Base-by-base conservation (phyloP, 2,113 vertebrate genomes). In the Cynoglossus semilaevis region DNA sequence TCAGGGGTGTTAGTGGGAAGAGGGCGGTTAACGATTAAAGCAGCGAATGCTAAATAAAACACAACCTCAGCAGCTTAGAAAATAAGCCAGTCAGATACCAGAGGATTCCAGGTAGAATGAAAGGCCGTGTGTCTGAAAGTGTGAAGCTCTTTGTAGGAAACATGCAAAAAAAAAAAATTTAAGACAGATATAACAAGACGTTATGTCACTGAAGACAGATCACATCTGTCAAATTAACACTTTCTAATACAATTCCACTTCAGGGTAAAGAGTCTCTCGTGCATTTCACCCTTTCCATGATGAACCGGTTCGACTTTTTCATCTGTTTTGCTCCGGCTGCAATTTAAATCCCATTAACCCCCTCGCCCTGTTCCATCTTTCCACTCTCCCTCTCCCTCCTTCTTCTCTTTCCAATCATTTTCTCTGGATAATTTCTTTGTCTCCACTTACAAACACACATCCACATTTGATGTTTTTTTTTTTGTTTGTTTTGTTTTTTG, bases 11-110 rank as follows among this genome's bases (percentile, higher is more conserved):
- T 38, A n/a, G 67, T 2, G 48, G 67, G 59, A 79, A 72, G 67
- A 71, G 36, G 52, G 63, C 37, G 70, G 82, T 85, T 80, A 81
- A 76, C 37, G 70, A 83, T 85, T 80, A 81, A 76, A 76, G 73
- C 68, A 22, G 29, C 37, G 62, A 83, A 53, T n/a, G 38, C 65
- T 73, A 49, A 81, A 85, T 81, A 69, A 77, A 88, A 79, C 67
- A 72, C 74, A 77, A 55, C 68, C 82, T 68, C 58, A 77, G 36
- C 73, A 71, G 67, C 79, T 86, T 87, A 75, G 68, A 84, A 69
- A 84, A 76, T 72, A 83, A 88, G 72, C 77, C 71, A 71, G 51
- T 67, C 34, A 65, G 75, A 85, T 84, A 62, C 70, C 71, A 55
- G 45, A 68, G 72, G 71, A 84, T 81, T 80, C 65, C 64, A 55